phyloP scores from a whole-genome alignment of 1,140 invertebrate genomes.

The Trachelipus rathkii region DNA sequence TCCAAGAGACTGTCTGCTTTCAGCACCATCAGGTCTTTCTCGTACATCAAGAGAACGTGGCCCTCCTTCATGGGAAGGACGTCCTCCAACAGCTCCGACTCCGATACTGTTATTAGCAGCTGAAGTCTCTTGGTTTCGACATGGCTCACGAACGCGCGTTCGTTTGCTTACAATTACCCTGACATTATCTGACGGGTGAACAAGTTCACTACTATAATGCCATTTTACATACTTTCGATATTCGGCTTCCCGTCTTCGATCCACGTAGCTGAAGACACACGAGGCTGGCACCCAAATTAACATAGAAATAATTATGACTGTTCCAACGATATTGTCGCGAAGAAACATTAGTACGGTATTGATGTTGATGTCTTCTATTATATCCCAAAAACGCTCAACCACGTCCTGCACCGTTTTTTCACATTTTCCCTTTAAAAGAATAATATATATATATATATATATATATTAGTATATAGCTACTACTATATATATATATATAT shows the following conservation, averaged over 20 bases:
- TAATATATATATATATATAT: neutral
- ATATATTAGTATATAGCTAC: too few species aligned
- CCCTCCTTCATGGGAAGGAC: conserved; percentile 30
- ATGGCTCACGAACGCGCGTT: conserved; percentile 33
- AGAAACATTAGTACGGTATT: conserved; percentile 83
- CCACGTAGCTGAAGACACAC: conserved; percentile 52
- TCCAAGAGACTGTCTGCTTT: conserved; percentile 38
- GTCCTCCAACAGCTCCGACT: conserved; percentile 16
- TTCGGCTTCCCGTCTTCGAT: conserved; percentile 38
- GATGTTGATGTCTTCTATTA: conserved; percentile 92
- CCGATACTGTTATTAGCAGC: conserved; percentile 27
- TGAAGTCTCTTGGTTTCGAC: conserved; percentile 29
- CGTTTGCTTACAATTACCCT: conserved; percentile 44
- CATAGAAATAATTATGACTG: conserved; percentile 79
- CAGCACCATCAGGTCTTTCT: conserved; percentile 42
- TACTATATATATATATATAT: too few species aligned
- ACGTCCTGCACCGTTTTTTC: conserved; percentile 92
- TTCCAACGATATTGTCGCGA: conserved; percentile 83
- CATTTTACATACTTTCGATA: conserved; percentile 42
- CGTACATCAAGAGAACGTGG: conserved; percentile 34
- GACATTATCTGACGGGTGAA: conserved; percentile 39
- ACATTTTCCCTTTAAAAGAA: conserved; percentile 69
- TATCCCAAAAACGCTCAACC: conserved; percentile 91
- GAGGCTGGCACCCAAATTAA: conserved; percentile 81
- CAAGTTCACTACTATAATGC: conserved; percentile 42